phyloP scores from a whole-genome alignment of 2,113 vertebrate genomes.

The Eolophus roseicapilla region DNA sequence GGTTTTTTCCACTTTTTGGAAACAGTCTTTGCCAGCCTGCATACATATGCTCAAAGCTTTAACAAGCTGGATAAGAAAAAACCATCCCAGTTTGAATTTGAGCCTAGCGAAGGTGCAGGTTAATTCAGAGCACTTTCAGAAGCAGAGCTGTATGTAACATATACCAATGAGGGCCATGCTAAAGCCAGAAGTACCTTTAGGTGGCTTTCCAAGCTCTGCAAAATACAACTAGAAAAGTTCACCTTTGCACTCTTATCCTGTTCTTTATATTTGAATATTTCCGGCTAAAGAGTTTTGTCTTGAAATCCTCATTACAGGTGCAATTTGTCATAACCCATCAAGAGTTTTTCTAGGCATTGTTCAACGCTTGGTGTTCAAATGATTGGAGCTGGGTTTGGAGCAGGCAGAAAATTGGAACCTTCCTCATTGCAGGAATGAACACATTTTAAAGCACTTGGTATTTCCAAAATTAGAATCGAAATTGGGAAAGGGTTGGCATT shows the following conservation, averaged over 20 bases:
- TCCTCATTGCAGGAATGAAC: background rate
- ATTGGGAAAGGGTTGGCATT: background rate
- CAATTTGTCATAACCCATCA: accelerated
- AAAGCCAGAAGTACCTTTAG: background rate
- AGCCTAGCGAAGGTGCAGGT: background rate
- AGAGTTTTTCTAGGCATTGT: background rate
- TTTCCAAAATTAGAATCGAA: background rate
- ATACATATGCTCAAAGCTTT: background rate
- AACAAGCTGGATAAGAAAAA: background rate
- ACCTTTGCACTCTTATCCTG: background rate
- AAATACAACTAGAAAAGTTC: background rate
- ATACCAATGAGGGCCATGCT: background rate
- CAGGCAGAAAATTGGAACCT: background rate
- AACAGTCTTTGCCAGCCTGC: background rate
- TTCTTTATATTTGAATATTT: background rate
- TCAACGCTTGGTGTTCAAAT: background rate
- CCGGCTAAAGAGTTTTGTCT: background rate
- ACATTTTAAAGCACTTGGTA: background rate
- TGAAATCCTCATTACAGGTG: background rate
- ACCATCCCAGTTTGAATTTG: background rate
- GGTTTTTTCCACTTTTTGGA: background rate
- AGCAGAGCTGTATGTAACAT: background rate
- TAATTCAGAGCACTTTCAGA: background rate
- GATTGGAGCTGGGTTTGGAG: background rate
- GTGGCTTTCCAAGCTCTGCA: background rate